A percentile compares a stretch with the other conserved stretches of the same genome.
Conservation (phyloP, 1,140 invertebrate species). For the Apocrypta bakeri region DNA sequence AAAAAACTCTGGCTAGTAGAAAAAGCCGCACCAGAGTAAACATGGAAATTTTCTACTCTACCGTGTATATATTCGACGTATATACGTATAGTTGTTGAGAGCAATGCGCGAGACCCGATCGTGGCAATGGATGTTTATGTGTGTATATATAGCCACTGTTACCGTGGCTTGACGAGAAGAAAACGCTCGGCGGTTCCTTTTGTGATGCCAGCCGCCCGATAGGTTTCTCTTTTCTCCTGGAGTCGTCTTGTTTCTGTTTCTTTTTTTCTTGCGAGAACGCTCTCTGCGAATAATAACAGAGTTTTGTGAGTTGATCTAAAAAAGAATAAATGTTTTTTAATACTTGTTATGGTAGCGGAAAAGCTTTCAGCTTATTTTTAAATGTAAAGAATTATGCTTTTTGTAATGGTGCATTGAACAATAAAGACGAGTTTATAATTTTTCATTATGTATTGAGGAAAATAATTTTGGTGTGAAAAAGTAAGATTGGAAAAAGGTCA, state of each 20-base stretch:
- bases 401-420: too few species aligned
- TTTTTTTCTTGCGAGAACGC: neutral
- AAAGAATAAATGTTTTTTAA: neutral
- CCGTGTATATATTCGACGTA: neutral
- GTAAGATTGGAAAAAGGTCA: too few species aligned
- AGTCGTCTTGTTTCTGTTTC: neutral
- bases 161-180: neutral
- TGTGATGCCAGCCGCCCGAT: slow-evolving; percentile 20
- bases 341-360: neutral
- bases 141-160: neutral
- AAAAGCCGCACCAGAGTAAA: slow-evolving; percentile 12
- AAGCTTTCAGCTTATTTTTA: too few species aligned
- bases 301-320: neutral
- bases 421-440: too few species aligned
- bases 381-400: too few species aligned
- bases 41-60: slow-evolving; percentile 19
- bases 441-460: too few species aligned
- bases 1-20: neutral
- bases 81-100: neutral
- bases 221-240: slow-evolving; percentile 19
- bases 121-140: neutral
- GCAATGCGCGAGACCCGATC: slow-evolving; percentile 15
- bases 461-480: too few species aligned
- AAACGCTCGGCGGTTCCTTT: slow-evolving; percentile 24
- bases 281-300: slow-evolving; percentile 1